These are phyloP conservation scores for Agrochola litura DNA, from an alignment of 2,888 invertebrate species.

Conservation along the genomic window DNA sequence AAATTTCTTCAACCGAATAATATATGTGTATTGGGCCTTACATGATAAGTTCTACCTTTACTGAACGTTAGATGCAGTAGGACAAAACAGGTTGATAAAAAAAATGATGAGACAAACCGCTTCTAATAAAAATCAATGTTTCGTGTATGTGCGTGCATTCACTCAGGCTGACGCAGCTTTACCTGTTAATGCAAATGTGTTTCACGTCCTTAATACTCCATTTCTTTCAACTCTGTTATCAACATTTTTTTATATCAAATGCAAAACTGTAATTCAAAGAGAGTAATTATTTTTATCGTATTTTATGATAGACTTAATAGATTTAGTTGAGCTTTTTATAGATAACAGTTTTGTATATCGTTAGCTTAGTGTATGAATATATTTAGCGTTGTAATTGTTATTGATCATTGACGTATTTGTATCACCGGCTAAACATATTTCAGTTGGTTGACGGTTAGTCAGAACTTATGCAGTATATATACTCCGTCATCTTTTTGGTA, in stretches of 20 bases:
- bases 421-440: constrained; percentile 30
- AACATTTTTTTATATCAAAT: constrained; percentile 27
- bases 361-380: constrained; percentile 54
- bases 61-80: neutral
- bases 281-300: constrained; percentile 64
- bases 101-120: neutral
- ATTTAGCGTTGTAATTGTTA: constrained; percentile 61
- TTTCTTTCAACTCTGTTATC: constrained; percentile 26
- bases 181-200: neutral
- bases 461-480: neutral
- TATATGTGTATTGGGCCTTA: neutral
- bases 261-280: constrained; percentile 52
- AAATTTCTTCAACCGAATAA: neutral
- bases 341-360: constrained; percentile 55
- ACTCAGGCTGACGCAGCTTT: neutral
- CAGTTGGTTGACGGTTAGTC: neutral
- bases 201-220: constrained; percentile 15
- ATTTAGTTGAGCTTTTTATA: constrained; percentile 64
- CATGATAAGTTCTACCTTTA: neutral
- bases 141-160: neutral
- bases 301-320: constrained; percentile 59
- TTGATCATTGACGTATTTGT: constrained; percentile 32
- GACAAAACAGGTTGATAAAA: no score
- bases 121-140: neutral
- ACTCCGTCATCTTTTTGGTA: neutral